These are phyloP conservation scores for Petroica traversi DNA, from an alignment of 2,113 vertebrate species.

Conservation along the genomic window DNA sequence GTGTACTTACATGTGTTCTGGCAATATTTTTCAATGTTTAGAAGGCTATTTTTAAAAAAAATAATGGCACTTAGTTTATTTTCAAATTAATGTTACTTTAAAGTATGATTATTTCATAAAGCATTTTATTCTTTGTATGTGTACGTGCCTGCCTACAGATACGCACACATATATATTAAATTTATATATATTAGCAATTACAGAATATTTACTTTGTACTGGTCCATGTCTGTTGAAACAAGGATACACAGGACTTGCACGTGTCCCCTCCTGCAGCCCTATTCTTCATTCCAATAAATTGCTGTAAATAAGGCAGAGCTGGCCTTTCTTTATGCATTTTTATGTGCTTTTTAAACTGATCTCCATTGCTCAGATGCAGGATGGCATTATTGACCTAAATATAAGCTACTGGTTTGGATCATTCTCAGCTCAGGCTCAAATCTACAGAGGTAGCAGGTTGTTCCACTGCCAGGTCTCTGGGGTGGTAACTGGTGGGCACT, in stretches of 20 bases:
- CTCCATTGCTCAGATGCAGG: background rate
- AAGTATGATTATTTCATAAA: background rate
- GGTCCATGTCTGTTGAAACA: background rate
- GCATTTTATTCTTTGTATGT: background rate
- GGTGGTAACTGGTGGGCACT: background rate
- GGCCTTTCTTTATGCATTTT: background rate
- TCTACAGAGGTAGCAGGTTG: background rate
- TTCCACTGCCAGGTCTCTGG: background rate
- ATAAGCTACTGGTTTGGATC: background rate
- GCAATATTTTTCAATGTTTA: background rate
- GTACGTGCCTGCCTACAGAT: background rate
- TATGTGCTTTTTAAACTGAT: background rate
- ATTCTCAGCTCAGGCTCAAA: background rate
- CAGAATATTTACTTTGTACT: background rate
- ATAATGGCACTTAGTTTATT: background rate
- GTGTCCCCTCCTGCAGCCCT: background rate
- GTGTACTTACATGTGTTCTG: background rate
- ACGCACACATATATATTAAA: rapidly evolving
- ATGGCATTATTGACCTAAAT: background rate
- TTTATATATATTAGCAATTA: background rate
- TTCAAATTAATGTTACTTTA: background rate
- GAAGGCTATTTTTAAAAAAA: background rate
- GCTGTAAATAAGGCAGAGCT: background rate
- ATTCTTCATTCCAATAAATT: background rate
- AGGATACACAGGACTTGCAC: background rate